Evolutionary conservation across 2,797 vertebrate genomes (phyloP), one percentile per base, ranked within the genome.

Genomic region (Lates japonicus): DNA sequence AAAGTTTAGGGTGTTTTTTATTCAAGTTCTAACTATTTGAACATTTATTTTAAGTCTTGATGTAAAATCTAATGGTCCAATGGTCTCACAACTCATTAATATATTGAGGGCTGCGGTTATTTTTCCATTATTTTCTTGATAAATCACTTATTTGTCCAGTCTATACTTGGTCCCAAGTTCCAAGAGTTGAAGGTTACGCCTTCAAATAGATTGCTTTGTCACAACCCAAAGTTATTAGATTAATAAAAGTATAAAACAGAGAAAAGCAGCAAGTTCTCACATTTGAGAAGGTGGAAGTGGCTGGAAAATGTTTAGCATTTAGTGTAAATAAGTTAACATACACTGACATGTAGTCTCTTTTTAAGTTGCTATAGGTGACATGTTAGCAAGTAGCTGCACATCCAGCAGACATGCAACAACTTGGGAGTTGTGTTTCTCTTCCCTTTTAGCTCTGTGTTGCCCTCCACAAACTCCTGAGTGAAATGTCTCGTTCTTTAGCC

Each of bases 31-130:
- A 20, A 58, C 17, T 48, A 62, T 76, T 69, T 71, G 7, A 75
- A 62, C 51, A 58, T 75, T 72, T 75, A 65, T 63, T 78, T 74
- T 46, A 64, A 33, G 49, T 49, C 52, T 64, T 71, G 22, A 14
- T 83, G 42, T 66, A 46, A 62, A 76, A 70, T 71, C 19, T 14
- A n/a, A 3, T 17, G 48, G 31, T 79, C 54, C 12, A 3, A 63
- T 5, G 48, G 58, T 55, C 20, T 51, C 35, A 71, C 19, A 73
- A 49, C 25, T 39, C 39, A 13, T 20, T 48, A 6, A 51, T 44
- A 41, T 20, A 37, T 70, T 57, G 25, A 63, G 14, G 17, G 29
- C 29, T 61, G 25, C 3, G 22, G 41, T 74, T 49, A 72, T 49
- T 63, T 60, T 39, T 62, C 19, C 54, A 55, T 17, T 3, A n/a